Conservation (phyloP, 2,113 vertebrate species). For the Nettapus auritus region DNA sequence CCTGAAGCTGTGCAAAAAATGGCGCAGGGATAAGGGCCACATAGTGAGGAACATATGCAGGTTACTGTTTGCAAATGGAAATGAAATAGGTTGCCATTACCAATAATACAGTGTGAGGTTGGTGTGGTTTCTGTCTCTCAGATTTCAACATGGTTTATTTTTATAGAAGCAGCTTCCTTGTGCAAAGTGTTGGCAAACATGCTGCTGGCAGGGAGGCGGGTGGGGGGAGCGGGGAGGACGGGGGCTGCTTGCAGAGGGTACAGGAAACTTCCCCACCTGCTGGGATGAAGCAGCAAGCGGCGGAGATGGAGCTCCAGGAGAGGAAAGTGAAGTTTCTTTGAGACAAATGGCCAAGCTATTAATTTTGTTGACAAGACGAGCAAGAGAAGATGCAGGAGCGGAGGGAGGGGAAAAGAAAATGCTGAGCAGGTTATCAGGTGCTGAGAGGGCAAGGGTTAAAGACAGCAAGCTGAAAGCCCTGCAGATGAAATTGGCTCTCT, state of each 20-base stretch:
- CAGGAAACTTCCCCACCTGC: background rate
- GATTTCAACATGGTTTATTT: slow-evolving; percentile 63
- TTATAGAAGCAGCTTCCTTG: slow-evolving; percentile 60
- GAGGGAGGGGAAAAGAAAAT: background rate
- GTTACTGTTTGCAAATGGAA: slow-evolving; percentile 49
- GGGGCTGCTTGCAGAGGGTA: background rate
- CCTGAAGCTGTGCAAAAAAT: background rate
- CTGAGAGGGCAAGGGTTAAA: background rate
- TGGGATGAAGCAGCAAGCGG: background rate
- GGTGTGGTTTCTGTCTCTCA: slow-evolving; percentile 41
- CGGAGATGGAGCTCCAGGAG: background rate
- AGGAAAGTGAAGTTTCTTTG: background rate
- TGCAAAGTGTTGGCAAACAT: slow-evolving; percentile 62
- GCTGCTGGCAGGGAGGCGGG: background rate
- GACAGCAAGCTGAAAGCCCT: background rate
- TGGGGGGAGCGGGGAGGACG: background rate
- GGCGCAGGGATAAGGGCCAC: accelerated
- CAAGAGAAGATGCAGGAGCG: background rate
- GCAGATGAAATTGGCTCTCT: background rate
- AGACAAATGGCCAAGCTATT: background rate
- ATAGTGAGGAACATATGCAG: background rate
- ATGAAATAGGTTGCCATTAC: slow-evolving; percentile 57
- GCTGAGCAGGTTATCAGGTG: background rate
- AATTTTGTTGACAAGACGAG: background rate
- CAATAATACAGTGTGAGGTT: slow-evolving; percentile 55